These are phyloP conservation scores for Heliconius himera DNA, from an alignment of 1,140 invertebrate species.

Conservation along the genomic window DNA sequence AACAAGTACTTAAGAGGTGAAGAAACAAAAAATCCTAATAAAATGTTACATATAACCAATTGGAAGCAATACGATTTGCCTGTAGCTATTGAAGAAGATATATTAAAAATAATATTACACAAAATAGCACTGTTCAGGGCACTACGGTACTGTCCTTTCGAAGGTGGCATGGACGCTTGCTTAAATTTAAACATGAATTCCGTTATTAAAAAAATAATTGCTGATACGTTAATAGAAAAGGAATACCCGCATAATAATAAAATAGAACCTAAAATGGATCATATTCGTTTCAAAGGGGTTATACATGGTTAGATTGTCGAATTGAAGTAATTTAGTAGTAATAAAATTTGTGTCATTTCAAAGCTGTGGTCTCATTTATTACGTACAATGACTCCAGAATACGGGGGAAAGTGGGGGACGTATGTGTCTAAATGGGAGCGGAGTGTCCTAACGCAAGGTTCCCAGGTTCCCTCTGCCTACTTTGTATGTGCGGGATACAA, in stretches of 20 bases:
- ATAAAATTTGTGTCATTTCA: no score
- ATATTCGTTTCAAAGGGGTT: no score
- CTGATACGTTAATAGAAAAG: neutral
- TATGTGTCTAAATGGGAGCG: no score
- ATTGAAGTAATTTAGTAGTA: no score
- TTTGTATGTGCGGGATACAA: no score
- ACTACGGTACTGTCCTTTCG: slow-evolving; percentile 1
- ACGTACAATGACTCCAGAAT: no score
- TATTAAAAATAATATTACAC: slow-evolving; percentile 8
- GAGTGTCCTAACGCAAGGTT: no score
- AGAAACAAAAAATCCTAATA: neutral
- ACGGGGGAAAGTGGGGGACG: no score
- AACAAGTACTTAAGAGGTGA: neutral
- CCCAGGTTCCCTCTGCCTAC: no score
- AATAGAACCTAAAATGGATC: neutral
- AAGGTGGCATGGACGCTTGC: neutral
- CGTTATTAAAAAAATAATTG: neutral
- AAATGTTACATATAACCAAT: neutral
- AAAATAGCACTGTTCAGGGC: neutral
- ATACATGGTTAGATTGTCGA: no score
- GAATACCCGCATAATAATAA: neutral
- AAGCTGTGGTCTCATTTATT: no score
- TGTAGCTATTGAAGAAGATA: neutral
- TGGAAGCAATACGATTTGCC: neutral
- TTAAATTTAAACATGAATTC: neutral